phyloP scores from a whole-genome alignment of 1,140 invertebrate species.

The Neotoxoptera formosana region DNA sequence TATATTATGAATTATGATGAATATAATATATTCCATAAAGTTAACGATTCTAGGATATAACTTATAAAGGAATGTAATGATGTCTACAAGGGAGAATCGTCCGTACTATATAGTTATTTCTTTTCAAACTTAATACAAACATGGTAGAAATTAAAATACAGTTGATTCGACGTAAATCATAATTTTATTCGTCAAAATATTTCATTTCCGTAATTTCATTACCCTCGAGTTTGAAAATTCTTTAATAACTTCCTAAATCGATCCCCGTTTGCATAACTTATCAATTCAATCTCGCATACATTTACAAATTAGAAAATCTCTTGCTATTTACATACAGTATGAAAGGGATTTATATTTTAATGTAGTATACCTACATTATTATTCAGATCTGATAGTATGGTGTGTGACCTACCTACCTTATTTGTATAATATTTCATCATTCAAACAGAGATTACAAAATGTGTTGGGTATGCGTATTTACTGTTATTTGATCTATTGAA shows the following conservation, averaged over 20 bases:
- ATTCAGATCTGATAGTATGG: neutral
- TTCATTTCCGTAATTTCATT: neutral
- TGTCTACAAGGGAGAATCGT: neutral
- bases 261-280: neutral
- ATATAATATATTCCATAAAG: neutral
- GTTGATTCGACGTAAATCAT: neutral
- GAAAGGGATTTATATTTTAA: slow-evolving; percentile 25
- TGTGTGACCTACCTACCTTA: neutral
- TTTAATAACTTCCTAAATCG: slow-evolving; percentile 39
- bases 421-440: neutral
- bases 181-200: neutral
- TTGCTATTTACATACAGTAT: slow-evolving; percentile 27
- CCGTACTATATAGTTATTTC: neutral
- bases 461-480: neutral
- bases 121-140: neutral
- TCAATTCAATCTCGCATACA: neutral
- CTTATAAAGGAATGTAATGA: neutral
- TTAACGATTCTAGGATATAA: neutral
- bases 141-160: neutral
- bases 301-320: slow-evolving; percentile 39
- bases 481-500: neutral
- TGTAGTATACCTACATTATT: neutral
- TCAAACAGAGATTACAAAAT: neutral
- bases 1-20: neutral
- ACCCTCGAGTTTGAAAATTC: neutral